These are phyloP conservation scores for Tauraco erythrolophus DNA, from an alignment of 2,113 vertebrate species.

Conservation along the genomic window DNA sequence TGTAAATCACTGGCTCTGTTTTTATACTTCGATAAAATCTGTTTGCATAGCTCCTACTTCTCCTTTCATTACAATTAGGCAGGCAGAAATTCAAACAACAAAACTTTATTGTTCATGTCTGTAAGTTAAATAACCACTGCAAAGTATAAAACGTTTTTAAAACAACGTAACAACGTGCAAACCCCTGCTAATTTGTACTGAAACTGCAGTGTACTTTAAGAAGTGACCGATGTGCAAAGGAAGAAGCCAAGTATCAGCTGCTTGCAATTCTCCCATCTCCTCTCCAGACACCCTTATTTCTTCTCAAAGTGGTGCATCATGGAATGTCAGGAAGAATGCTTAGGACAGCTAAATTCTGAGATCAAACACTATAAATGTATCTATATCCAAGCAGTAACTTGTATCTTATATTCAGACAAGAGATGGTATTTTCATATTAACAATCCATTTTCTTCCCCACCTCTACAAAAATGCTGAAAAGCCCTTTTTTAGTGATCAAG, in stretches of 20 bases:
- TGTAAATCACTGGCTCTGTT: constrained; percentile 35
- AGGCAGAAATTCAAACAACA: constrained; percentile 43
- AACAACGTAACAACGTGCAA: background rate
- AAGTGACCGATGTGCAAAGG: background rate
- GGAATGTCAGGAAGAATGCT: background rate
- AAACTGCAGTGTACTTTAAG: background rate
- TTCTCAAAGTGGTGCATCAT: background rate
- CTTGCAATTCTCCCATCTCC: background rate
- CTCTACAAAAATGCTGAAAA: background rate
- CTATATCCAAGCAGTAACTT: background rate
- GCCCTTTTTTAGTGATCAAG: background rate
- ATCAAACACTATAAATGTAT: background rate
- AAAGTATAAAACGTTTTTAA: background rate
- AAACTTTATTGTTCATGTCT: constrained; percentile 7
- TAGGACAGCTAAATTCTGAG: background rate
- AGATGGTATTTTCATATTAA: background rate
- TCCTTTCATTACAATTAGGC: constrained; percentile 23
- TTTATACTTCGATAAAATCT: constrained; percentile 55
- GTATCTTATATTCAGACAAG: background rate
- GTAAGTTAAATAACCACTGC: constrained; percentile 15
- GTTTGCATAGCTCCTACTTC: constrained; percentile 29
- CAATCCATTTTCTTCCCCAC: background rate
- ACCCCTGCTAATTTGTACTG: background rate
- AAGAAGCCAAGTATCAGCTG: background rate
- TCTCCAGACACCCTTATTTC: background rate